A percentile compares a stretch with the other conserved stretches of the same genome.
Conservation (phyloP, 2,113 vertebrate genomes). For the Larimichthys polyactis region DNA sequence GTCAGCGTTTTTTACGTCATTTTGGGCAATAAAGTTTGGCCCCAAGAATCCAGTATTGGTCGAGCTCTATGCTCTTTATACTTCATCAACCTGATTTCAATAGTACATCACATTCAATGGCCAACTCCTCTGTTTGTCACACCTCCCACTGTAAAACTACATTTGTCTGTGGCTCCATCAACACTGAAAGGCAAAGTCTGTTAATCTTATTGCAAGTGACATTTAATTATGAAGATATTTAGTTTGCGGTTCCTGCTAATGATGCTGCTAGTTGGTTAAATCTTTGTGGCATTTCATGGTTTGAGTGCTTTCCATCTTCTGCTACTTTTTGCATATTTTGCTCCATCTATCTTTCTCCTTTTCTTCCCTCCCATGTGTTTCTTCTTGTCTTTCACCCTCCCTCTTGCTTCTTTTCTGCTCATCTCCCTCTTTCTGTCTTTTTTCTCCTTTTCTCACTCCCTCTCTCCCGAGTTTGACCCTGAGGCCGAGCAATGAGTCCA, state of each 20-base stretch:
- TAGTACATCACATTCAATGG: no score
- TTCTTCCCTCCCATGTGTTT: background rate
- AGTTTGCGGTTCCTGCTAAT: background rate
- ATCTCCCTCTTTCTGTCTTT: background rate
- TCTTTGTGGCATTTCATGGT: background rate
- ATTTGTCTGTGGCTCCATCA: background rate
- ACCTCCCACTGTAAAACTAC: no score
- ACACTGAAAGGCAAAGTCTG: background rate
- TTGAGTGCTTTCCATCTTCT: background rate
- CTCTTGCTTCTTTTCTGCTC: background rate
- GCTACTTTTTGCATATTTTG: background rate
- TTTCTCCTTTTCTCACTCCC: no score
- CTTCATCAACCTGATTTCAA: no score
- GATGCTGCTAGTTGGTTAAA: background rate
- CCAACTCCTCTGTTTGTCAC: no score
- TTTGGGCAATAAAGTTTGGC: no score
- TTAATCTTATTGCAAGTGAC: background rate
- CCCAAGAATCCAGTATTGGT: no score
- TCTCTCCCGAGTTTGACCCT: conserved; percentile 34
- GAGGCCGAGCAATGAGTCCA: conserved; percentile 38
- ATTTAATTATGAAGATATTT: background rate
- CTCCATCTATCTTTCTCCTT: background rate
- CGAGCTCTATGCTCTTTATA: no score
- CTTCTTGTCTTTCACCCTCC: conserved; percentile 1
- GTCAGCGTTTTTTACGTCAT: no score